phyloP scores from a whole-genome alignment of 2,797 vertebrate species.

The Scarus forsteni region DNA sequence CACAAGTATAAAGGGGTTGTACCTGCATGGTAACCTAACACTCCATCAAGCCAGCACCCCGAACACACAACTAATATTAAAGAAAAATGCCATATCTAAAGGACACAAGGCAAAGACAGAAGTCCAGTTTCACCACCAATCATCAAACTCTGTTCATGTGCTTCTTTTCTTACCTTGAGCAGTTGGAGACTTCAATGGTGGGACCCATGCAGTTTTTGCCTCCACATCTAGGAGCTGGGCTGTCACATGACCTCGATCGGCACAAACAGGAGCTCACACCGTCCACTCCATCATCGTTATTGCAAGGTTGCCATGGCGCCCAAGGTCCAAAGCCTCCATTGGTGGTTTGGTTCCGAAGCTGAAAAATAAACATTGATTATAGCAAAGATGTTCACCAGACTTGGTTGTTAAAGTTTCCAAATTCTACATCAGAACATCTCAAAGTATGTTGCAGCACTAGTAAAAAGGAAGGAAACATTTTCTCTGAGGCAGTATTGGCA shows the following conservation, averaged over 20 bases:
- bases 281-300: constrained; percentile 90
- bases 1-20: too few species aligned
- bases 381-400: neutral
- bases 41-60: too few species aligned
- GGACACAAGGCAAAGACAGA: too few species aligned
- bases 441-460: neutral
- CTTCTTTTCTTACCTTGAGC: constrained; percentile 88
- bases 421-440: neutral
- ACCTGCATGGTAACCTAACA: too few species aligned
- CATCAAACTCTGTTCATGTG: neutral
- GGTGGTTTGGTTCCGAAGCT: constrained; percentile 93
- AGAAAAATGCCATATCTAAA: too few species aligned
- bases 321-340: constrained; percentile 91
- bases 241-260: constrained; percentile 92
- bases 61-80: too few species aligned
- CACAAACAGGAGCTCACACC: constrained; percentile 92
- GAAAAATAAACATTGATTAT: constrained; percentile 35
- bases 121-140: too few species aligned
- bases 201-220: constrained; percentile 90
- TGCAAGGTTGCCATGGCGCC: constrained; percentile 95
- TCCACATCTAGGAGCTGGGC: constrained; percentile 91
- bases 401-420: neutral
- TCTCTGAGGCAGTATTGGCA: neutral
- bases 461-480: neutral
- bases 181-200: constrained; percentile 95